Evolutionary conservation across 2,888 invertebrate species (phyloP), one percentile per base, ranked within the genome.

Genomic region (Plusia festucae): DNA sequence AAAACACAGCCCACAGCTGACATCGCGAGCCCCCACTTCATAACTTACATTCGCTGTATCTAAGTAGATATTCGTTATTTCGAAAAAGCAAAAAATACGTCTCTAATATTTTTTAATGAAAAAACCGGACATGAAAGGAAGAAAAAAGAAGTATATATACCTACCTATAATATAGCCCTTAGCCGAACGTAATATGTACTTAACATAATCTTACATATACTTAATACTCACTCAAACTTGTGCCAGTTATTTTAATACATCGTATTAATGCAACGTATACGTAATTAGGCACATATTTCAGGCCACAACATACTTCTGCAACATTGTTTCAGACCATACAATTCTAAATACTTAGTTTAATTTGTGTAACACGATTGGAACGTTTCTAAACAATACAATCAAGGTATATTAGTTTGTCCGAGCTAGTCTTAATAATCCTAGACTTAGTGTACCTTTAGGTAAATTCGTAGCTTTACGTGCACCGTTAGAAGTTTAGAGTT

Each of bases 271-370:
- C 32, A 30, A 34, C 6, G 16, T 18, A 53, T 18, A 34, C 30
- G 32, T 53, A 62, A 80, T 57, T 68, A 64, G 51, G 32, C 53
- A 27, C 63, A 65, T 64, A 40, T 61, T 56, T n/a, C 9, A 64
- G 57, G 56, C 27, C 20, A 52, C 7, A 27, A 16, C 34, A 15
- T 53, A 51, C 18, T 18, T 32, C 9, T 55, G 57, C 22, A 60
- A 54, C 53, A 54, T 57, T 58, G 44, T 58, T 54, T 8, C n/a
- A 1, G 27, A 11, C 40, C 34, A 40, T n/a, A 40, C n/a, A 40
- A 40, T 40, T n/a, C 40, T 40, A n/a, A 40, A n/a, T 5, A n/a
- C 40, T 40, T 40, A 5, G 40, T 40, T 40, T 15, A 40, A 40
- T 40, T 40, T 40, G 40, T 40, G 40, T 6, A 40, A 40, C 40